Evolutionary conservation across 2,888 invertebrate genomes (phyloP).

Genomic region (Mylabris sibirica): DNA sequence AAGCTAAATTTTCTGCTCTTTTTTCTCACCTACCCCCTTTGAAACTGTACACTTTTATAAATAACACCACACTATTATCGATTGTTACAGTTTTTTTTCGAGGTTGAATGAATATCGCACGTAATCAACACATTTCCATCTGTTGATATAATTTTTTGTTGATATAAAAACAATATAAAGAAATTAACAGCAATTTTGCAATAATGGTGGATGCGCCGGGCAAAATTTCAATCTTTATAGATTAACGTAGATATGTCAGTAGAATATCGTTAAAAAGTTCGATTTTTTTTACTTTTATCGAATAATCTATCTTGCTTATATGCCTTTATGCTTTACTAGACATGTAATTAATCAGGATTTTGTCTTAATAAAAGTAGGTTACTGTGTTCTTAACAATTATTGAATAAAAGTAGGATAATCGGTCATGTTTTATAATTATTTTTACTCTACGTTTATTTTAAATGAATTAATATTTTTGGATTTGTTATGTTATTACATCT

Average conservation of each 20-base stretch:
- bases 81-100: not conserved
- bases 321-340: not conserved
- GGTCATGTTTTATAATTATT: no score
- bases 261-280: not conserved
- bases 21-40: not conserved
- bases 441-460: no score
- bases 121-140: slow-evolving; percentile 7
- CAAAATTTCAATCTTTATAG: not conserved
- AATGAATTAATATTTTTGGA: no score
- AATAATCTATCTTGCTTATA: not conserved
- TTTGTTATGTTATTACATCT: no score
- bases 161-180: not conserved
- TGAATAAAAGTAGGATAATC: no score
- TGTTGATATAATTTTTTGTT: not conserved
- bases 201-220: slow-evolving; percentile 7
- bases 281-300: not conserved
- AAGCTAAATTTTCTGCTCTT: not conserved
- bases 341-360: not conserved
- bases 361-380: not conserved
- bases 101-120: not conserved
- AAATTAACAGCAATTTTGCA: not conserved
- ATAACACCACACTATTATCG: not conserved
- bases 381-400: no score
- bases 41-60: not conserved
- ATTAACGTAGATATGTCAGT: not conserved